Percentiles rank a stretch among this genome's conserved stretches.
These are phyloP conservation scores for Eudemis profundana DNA, from an alignment of 2,888 invertebrate species.

Conservation along the genomic window DNA sequence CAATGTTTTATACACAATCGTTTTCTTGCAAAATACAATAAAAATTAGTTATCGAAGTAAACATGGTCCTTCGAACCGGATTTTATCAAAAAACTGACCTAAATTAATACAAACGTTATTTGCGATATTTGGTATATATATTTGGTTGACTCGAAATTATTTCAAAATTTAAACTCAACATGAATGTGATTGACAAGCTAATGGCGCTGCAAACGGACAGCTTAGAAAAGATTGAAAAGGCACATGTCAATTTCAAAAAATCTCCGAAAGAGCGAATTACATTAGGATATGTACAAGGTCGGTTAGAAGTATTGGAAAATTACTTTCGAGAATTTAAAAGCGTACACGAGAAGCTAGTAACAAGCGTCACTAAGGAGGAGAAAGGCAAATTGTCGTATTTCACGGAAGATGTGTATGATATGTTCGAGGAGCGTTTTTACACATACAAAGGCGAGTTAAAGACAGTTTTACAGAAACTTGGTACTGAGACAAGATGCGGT, in stretches of 20 bases:
- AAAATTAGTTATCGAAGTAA: no score
- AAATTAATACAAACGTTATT: no score
- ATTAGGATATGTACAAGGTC: neutral
- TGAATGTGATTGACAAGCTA: no score
- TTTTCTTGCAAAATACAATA: no score
- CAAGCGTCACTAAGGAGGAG: neutral
- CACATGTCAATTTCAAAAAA: neutral
- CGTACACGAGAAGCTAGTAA: constrained; percentile 8
- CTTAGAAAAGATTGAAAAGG: neutral
- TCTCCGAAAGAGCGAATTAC: constrained; percentile 3
- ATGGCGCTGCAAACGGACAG: no score
- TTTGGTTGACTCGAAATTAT: no score
- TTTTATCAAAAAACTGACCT: no score
- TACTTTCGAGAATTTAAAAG: constrained; percentile 11
- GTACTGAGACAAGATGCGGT: neutral
- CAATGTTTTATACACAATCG: no score
- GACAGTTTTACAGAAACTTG: neutral
- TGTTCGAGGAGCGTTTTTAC: neutral
- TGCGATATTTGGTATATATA: no score
- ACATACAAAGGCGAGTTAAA: constrained; percentile 13
- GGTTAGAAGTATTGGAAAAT: neutral
- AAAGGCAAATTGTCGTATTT: constrained; percentile 6
- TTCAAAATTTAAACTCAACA: no score
- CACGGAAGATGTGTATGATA: neutral
- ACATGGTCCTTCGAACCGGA: no score